A percentile compares a stretch with the other conserved stretches of the same genome.
These are phyloP conservation scores for Dendrocincla tyrannina DNA, from an alignment of 2,797 vertebrate genomes.

Conservation along the genomic window DNA sequence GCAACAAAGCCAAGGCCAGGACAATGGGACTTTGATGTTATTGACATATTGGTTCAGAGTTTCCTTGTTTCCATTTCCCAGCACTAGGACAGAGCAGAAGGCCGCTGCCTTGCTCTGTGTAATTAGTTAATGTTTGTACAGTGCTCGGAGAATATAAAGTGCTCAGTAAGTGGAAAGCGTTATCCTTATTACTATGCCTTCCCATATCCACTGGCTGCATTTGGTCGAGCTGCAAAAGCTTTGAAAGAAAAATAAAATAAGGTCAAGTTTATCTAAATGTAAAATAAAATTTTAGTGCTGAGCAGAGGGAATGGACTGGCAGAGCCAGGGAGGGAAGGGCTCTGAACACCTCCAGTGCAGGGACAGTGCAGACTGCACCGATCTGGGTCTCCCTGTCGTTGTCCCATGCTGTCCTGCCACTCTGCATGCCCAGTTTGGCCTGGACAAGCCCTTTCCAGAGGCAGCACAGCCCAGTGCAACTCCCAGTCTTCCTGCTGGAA, in stretches of 20 bases:
- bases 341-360: neutral
- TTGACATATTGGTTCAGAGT: slow-evolving; percentile 65
- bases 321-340: neutral
- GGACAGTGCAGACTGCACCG: fast-evolving
- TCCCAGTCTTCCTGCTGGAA: neutral
- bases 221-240: slow-evolving; percentile 17
- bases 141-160: slow-evolving; percentile 61
- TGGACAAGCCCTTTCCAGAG: neutral
- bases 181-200: slow-evolving; percentile 44
- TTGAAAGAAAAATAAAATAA: slow-evolving; percentile 14
- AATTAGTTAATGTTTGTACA: slow-evolving; percentile 66
- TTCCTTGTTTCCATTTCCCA: slow-evolving; percentile 65
- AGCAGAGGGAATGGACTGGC: neutral
- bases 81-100: slow-evolving; percentile 33
- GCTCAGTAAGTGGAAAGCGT: slow-evolving; percentile 56
- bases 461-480: neutral
- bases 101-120: slow-evolving; percentile 56
- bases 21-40: slow-evolving; percentile 63
- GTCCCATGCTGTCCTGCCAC: neutral
- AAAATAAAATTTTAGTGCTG: slow-evolving; percentile 7
- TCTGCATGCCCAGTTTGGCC: neutral
- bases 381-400: neutral
- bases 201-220: slow-evolving; percentile 1
- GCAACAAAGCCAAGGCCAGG: slow-evolving; percentile 62
- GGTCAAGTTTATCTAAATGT: slow-evolving; percentile 49